phyloP scores from a whole-genome alignment of 2,888 invertebrate genomes.

The Stramonita haemastoma region DNA sequence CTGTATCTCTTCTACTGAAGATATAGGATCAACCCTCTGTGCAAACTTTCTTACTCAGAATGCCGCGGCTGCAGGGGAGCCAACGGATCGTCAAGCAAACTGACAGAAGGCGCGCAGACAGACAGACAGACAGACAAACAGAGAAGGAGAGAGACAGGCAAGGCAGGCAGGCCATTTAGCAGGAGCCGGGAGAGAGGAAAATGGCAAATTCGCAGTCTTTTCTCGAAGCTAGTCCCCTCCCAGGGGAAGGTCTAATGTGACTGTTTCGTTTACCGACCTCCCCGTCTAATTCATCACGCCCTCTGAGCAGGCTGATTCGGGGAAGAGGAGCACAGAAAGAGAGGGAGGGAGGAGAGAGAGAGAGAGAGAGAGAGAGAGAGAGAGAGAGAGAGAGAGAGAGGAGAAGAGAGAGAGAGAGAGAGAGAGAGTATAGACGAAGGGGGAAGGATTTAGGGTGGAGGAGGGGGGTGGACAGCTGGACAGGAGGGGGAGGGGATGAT shows the following conservation, averaged over 20 bases:
- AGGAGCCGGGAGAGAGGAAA: slow-evolving; percentile 21
- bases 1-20: too few species aligned
- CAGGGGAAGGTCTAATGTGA: slow-evolving; percentile 42
- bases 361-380: too few species aligned
- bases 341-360: too few species aligned
- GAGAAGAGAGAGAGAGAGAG: too few species aligned
- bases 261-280: slow-evolving; percentile 42
- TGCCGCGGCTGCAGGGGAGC: too few species aligned
- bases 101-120: background rate
- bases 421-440: background rate
- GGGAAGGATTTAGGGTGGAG: background rate
- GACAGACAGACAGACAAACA: background rate
- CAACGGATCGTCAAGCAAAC: too few species aligned
- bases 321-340: background rate
- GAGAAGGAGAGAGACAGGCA: background rate
- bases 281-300: slow-evolving; percentile 39
- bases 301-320: background rate
- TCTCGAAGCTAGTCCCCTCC: background rate
- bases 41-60: too few species aligned
- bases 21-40: too few species aligned
- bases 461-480: background rate
- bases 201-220: slow-evolving; percentile 36
- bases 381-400: too few species aligned
- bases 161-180: slow-evolving; percentile 25
- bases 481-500: background rate